Conservation (phyloP, 2,888 invertebrate species). For the Dusona sp. region DNA sequence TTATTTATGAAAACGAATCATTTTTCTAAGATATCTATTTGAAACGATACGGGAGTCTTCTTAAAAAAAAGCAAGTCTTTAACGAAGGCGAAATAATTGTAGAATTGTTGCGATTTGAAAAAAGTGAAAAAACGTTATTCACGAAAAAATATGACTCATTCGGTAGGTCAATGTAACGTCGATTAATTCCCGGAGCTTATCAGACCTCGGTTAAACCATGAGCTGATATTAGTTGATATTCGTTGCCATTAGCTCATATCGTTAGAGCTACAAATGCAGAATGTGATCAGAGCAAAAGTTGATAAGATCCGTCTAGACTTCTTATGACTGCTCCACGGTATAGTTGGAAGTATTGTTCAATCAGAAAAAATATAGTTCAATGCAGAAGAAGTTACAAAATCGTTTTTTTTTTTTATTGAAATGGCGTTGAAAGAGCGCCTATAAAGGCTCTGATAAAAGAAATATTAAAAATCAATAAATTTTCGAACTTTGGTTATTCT, state of each 20-base stretch:
- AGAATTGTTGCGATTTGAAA: no score
- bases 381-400: no score
- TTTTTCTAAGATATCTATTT: not conserved
- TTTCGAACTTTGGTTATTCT: no score
- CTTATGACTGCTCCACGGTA: conserved; percentile 28
- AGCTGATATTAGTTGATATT: conserved; percentile 49
- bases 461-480: not conserved
- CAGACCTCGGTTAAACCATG: conserved; percentile 19
- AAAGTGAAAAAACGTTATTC: not conserved
- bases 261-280: conserved; percentile 51
- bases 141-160: not conserved
- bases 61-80: no score
- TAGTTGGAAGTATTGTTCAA: conserved; percentile 30
- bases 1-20: no score
- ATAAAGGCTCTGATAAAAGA: not conserved
- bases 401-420: not conserved
- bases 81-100: not conserved
- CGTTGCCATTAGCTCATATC: no score
- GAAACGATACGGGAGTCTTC: not conserved
- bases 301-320: conserved; percentile 51
- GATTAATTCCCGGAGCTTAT: conserved; percentile 44
- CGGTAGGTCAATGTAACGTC: conserved; percentile 9
- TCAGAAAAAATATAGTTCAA: not conserved
- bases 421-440: no score
- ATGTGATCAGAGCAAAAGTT: conserved; percentile 57